Base-by-base conservation (phyloP, 2,113 vertebrate species). In the Hiodon tergisus region DNA sequence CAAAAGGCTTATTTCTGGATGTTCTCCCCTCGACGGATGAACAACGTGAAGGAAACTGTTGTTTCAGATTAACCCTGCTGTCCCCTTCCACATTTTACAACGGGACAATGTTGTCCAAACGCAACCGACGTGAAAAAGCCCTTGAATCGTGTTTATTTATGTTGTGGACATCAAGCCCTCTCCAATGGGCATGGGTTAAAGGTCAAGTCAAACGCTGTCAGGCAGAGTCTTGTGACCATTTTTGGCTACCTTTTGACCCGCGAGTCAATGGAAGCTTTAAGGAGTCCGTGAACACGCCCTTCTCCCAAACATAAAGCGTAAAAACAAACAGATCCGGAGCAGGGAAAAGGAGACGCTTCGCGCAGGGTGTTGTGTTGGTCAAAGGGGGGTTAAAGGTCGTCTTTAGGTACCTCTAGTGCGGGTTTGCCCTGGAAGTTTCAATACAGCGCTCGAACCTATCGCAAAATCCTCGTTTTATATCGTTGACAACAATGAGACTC, bases 241-340 rank as follows among this genome's bases (percentile, higher is more conserved):
- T 60, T 6, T n/a, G 10, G 46, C 31, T 59, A 17, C 54, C 62
- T 75, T 75, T 59, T 68, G 74, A 76, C 74, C 78, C 7, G 6
- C 11, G 72, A 68, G 14, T 72, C 61, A 73, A 72, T 48, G 68
- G n/a, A 62, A 50, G 54, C 57, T 69, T 14, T 1, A 54, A 75
- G 55, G 5, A 61, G 68, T 67, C 72, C 59, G 67, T 52, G 48
- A 62, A 67, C 14, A 62, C 14, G 11, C 6, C 53, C 7, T 52
- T 16, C 11, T n/a, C 48, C n/a, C 53, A 6, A 57, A 9, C 72
- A 46, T 11, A 51, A 51, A 62, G 6, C 10, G 6, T 16, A 10
- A 72, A 65, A 7, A 46, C 48, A 73, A 53, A 53, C n/a, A 70
- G 2, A 16, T 13, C 0, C 3, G 2, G 67, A 50, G 9, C 4